phyloP scores from a whole-genome alignment of 1,140 invertebrate genomes.

The Drepana arcuata region DNA sequence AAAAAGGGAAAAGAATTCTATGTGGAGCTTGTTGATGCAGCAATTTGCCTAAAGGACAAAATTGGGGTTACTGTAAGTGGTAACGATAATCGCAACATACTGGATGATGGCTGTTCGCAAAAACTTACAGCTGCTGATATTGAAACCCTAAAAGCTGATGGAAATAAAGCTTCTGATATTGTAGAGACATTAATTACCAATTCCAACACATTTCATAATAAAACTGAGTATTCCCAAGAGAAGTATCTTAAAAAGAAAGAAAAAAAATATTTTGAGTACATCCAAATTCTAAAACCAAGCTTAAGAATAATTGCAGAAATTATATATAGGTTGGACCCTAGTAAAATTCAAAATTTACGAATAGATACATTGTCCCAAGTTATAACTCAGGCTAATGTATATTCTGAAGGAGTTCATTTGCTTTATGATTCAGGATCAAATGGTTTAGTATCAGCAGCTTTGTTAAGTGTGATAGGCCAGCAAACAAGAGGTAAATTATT shows the following conservation, averaged over 20 bases:
- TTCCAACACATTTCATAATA: conserved; percentile 87
- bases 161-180: conserved; percentile 85
- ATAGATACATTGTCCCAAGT: conserved; percentile 92
- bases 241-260: conserved; percentile 97
- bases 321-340: conserved; percentile 82
- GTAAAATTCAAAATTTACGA: conserved; percentile 85
- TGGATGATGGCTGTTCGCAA: conserved; percentile 90
- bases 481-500: conserved; percentile 77
- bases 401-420: conserved; percentile 82
- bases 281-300: conserved; percentile 83
- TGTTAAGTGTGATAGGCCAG: conserved; percentile 81
- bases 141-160: conserved; percentile 79
- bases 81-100: conserved; percentile 88
- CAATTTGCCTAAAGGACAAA: conserved; percentile 67
- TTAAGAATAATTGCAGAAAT: conserved; percentile 84
- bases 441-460: conserved; percentile 86
- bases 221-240: conserved; percentile 94
- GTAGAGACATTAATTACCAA: conserved; percentile 90
- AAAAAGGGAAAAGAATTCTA: conserved; percentile 73
- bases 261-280: conserved; percentile 88
- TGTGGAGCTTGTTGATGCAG: conserved; percentile 72
- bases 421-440: conserved; percentile 90
- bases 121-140: conserved; percentile 88
- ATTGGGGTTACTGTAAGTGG: conserved; percentile 75
- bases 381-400: conserved; percentile 85